These are phyloP conservation scores for Caenorhabditis briggsae DNA, from an alignment of 1,140 invertebrate species.

Conservation along the genomic window DNA sequence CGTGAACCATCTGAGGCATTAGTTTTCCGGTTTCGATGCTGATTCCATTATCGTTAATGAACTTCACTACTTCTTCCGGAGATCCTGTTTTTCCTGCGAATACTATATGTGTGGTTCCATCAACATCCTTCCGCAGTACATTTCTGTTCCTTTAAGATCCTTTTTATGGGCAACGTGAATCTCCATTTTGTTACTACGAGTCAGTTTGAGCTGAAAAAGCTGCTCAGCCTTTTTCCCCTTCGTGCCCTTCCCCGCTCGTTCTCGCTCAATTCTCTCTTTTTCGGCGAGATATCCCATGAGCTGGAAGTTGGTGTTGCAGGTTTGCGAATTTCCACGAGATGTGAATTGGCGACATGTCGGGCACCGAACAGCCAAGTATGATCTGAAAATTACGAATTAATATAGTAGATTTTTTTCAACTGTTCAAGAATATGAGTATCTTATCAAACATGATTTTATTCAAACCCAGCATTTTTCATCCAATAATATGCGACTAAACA, in stretches of 20 bases:
- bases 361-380: background rate
- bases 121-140: conserved; percentile 31
- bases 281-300: conserved; percentile 43
- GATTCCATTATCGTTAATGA: conserved; percentile 17
- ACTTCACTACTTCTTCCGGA: conserved; percentile 1
- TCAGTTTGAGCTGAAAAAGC: background rate
- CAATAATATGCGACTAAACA: background rate
- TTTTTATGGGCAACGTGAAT: conserved; percentile 14
- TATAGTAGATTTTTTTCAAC: too few species aligned
- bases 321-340: background rate
- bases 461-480: too few species aligned
- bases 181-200: conserved; percentile 11
- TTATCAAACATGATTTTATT: too few species aligned
- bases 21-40: conserved; percentile 11
- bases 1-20: conserved; percentile 14
- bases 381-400: background rate
- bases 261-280: conserved; percentile 37
- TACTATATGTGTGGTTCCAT: conserved; percentile 13
- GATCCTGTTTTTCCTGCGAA: conserved; percentile 6
- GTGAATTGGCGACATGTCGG: conserved; percentile 41
- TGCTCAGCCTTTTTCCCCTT: conserved; percentile 11
- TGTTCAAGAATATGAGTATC: too few species aligned
- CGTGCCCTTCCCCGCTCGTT: background rate
- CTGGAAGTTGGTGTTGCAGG: conserved; percentile 24
- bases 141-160: conserved; percentile 16